These are phyloP conservation scores for Crotalus viridis DNA, from an alignment of 2,113 vertebrate species.

Conservation along the genomic window DNA sequence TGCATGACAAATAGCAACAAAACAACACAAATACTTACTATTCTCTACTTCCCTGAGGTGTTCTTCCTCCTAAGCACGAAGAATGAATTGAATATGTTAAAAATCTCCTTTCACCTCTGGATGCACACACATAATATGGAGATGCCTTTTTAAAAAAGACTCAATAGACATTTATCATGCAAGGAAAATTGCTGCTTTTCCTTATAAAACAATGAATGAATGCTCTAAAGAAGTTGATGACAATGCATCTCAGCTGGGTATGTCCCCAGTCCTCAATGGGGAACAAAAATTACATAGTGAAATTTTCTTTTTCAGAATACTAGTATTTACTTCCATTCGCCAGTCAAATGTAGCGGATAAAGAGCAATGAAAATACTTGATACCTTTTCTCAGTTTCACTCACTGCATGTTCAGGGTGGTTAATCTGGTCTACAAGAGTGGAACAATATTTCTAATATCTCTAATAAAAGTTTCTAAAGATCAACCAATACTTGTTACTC, in stretches of 20 bases:
- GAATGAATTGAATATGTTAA: not conserved
- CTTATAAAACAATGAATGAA: not conserved
- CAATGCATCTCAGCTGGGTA: not conserved
- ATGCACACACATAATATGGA: not conserved
- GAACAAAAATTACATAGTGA: not conserved
- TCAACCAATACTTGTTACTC: slow-evolving; percentile 73
- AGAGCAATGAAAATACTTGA: slow-evolving; percentile 42
- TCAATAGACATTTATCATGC: not conserved
- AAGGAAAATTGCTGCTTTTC: not conserved
- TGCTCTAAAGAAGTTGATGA: not conserved
- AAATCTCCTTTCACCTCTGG: not conserved
- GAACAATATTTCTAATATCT: slow-evolving; percentile 55
- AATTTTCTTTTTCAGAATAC: not conserved
- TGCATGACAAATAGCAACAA: not conserved
- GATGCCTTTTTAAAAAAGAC: not conserved
- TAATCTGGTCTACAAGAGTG: slow-evolving; percentile 56
- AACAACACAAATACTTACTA: not conserved
- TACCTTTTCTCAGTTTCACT: slow-evolving; percentile 1
- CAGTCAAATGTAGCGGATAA: slow-evolving; percentile 41
- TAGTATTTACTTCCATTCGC: not conserved
- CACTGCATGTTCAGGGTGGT: slow-evolving; percentile 4
- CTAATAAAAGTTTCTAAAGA: slow-evolving; percentile 74
- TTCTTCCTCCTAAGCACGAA: not conserved
- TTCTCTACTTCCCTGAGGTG: not conserved
- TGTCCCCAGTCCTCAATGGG: not conserved